Conservation (phyloP, 2,797 vertebrate genomes). For the Anguilla anguilla region DNA sequence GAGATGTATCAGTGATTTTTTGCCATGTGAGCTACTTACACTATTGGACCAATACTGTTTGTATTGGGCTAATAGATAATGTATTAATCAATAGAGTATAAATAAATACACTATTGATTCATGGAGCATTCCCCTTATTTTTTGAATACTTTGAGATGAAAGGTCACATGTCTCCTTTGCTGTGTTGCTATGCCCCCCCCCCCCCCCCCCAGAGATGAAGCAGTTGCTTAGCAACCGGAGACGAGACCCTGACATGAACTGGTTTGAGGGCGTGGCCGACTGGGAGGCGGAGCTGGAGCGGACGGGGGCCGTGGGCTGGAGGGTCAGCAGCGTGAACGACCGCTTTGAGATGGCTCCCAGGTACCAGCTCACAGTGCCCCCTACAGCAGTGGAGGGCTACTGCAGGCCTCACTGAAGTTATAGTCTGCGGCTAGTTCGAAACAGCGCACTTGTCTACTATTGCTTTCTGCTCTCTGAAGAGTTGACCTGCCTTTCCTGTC, state of each 20-base stretch:
- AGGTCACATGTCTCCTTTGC: background rate
- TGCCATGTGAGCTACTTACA: background rate
- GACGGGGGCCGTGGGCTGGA: constrained; percentile 79
- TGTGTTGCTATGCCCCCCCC: background rate
- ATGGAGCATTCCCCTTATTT: background rate
- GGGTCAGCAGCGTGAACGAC: constrained; percentile 88
- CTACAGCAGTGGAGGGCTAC: constrained; percentile 4
- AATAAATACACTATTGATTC: background rate
- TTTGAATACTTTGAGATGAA: background rate
- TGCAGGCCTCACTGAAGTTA: background rate
- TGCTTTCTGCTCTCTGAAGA: background rate
- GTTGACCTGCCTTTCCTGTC: constrained; percentile 27
- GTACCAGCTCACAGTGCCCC: constrained; percentile 59
- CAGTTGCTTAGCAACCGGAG: constrained; percentile 78
- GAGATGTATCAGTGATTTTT: background rate
- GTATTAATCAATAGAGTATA: too few relatives aligned
- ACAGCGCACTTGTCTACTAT: too few relatives aligned
- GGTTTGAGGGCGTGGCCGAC: constrained; percentile 79
- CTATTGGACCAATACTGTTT: too few relatives aligned
- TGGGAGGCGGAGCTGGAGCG: constrained; percentile 88
- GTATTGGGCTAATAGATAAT: too few relatives aligned
- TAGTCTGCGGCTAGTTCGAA: too few relatives aligned
- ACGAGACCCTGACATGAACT: constrained; percentile 71
- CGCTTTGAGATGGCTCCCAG: constrained; percentile 93
- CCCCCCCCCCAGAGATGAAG: constrained; percentile 71